Base-by-base conservation (phyloP, 2,113 vertebrate species). In the Riparia riparia region DNA sequence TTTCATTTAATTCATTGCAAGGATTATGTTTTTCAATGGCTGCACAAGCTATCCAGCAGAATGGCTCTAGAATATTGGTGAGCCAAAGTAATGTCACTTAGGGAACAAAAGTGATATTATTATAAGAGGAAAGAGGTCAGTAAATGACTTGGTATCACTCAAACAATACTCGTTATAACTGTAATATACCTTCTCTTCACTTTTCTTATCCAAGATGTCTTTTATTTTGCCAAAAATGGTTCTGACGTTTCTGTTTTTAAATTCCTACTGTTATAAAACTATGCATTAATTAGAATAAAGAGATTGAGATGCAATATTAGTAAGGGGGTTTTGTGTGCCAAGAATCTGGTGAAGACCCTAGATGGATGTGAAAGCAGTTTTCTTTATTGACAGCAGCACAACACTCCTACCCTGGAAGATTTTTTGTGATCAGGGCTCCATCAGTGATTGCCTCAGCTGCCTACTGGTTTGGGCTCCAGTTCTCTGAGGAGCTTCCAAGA, bases 1-100 rank as follows among this genome's bases (percentile, higher is more conserved):
- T 97, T 98, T 97, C 94, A 96, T 96, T 98, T 96, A 97, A 96
- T 97, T 97, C 95, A 96, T 97, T 95, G 70, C 61, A 97, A 81
- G 53, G 68, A 97, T 95, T 96, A 69, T 61, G 51, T 92, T 92
- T 96, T 95, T 90, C 44, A 76, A 63, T 93, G n/a, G 26, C 54
- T 94, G 44, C 77, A 89, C 81, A 64, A 32, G 3, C 31, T 41
- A 95, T 68, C 72, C 72, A 14, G 51, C 66, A 89, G 77, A 86
- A 91, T 83, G 72, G 60, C 37, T 83, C 71, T 90, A 64, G 50
- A 76, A 86, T 93, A 95, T 93, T 37, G 37, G 82, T 89, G 15
- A 91, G 76, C 45, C 82, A 65, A 57, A 86, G 24, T 94, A 92
- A 94, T 84, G 86, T 81, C 71, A 96, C 34, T 89, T 76, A 80